Evolutionary conservation across 2,797 vertebrate species (phyloP), one percentile per base, ranked within the genome.

Genomic region (Alcedo atthis): DNA sequence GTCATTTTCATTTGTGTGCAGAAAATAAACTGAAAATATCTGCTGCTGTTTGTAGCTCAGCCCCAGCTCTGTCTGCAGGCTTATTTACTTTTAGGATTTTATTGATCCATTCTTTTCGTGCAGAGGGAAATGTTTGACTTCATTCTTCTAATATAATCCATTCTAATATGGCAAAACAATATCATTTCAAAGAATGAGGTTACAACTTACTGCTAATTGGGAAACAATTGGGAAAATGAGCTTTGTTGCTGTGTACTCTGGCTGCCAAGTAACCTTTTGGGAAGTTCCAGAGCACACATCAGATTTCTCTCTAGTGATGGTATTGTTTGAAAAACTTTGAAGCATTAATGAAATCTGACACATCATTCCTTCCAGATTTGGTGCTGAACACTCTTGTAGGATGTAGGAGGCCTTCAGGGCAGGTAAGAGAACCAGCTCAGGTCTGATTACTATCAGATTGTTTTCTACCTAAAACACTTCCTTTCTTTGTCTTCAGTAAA

Each of bases 351-450:
- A 87, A 93, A 90, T 64, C 40, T 2, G 18, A 58, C 49, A 82
- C 49, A 21, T 91, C 51, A 45, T 85, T 92, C 93, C 68, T 88
- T 90, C 45, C 75, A 77, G 82, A 76, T 48, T 77, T 55, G 79
- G 37, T 49, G 49, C 57, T 61, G 42, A 86, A 53, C 26, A 53
- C 25, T 87, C 57, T 75, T 82, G 24, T 74, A 74, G 48, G 30
- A 53, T 55, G n/a, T 11, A 70, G 64, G 46, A 88, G 92, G 32
- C 26, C 81, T 81, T 64, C 83, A 82, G 54, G 68, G 48, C 63
- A 87, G 49, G 51, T 80, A 80, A 75, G 57, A 81, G 51, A 62
- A 82, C 5, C 32, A 73, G 25, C 53, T 89, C 79, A 79, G 35
- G 42, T 78, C 58, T 83, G 54, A 92, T 89, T 83, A 79, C 35